These are phyloP conservation scores for Elanus axillaris DNA, from an alignment of 2,113 vertebrate genomes.

Conservation along the genomic window DNA sequence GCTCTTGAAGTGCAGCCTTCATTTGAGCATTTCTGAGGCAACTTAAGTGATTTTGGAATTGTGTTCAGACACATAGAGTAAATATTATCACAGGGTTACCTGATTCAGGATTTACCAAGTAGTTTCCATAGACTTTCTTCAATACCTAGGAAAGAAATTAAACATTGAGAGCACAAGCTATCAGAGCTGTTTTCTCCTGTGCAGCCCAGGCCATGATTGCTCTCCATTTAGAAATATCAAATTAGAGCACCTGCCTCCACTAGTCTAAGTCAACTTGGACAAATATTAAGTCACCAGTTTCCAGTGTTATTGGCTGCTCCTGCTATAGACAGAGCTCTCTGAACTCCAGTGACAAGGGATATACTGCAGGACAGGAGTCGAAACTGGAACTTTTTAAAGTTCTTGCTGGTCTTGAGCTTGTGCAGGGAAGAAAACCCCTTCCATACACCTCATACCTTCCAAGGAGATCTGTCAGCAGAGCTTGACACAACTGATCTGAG, in stretches of 20 bases:
- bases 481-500: background rate
- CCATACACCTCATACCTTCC: background rate
- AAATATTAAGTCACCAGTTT: background rate
- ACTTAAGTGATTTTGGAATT: background rate
- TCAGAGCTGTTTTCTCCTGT: background rate
- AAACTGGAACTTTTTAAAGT: background rate
- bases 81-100: constrained; percentile 72
- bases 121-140: constrained; percentile 89
- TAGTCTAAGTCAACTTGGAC: background rate
- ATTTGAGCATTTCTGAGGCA: background rate
- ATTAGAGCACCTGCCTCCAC: background rate
- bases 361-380: background rate
- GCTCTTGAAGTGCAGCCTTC: background rate
- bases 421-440: background rate
- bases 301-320: background rate
- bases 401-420: background rate
- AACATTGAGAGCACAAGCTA: background rate
- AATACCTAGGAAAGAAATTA: constrained; percentile 78
- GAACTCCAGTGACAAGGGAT: background rate
- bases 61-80: background rate
- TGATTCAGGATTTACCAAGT: constrained; percentile 84
- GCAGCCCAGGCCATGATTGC: background rate
- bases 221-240: background rate
- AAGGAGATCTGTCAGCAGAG: background rate
- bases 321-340: background rate